Conservation (phyloP, 1,140 invertebrate genomes). For the Drosophila erecta region DNA sequence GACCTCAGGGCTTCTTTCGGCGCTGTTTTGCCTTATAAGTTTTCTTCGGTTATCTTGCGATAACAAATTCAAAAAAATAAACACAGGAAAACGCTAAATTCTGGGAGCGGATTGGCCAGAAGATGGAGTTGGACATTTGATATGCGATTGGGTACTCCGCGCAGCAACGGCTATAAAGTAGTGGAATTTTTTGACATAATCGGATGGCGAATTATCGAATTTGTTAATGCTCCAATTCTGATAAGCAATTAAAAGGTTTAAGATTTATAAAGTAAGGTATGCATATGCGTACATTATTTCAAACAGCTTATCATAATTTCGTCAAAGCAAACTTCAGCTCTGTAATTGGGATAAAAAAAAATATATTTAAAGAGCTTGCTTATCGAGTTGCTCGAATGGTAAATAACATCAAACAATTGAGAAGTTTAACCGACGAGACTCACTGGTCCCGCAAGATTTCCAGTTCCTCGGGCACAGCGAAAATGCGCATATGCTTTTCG, state of each 20-base stretch:
- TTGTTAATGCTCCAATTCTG: background rate
- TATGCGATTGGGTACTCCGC: constrained; percentile 17
- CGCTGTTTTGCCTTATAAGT: constrained; percentile 2
- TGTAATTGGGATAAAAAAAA: background rate
- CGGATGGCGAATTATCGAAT: background rate
- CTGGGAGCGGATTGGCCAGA: background rate
- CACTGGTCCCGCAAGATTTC: constrained; percentile 86
- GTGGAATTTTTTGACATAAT: constrained; percentile 23
- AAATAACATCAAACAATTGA: too few species aligned
- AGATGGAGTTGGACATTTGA: constrained; percentile 12
- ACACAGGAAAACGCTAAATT: background rate
- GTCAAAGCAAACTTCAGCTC: background rate
- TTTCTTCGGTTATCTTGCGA: constrained; percentile 34
- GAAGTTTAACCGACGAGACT: background rate
- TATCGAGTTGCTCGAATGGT: background rate
- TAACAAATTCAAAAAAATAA: constrained; percentile 33
- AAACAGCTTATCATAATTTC: background rate
- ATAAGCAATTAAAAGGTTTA: constrained; percentile 2
- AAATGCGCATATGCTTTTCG: constrained; percentile 89
- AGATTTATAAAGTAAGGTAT: background rate
- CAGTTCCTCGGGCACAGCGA: constrained; percentile 89
- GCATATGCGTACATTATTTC: background rate
- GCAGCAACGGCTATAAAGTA: constrained; percentile 4
- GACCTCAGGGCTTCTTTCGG: background rate
- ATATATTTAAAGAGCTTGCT: background rate